A percentile compares a stretch with the other conserved stretches of the same genome.
phyloP scores from a whole-genome alignment of 2,113 vertebrate species.

The Pelecanoides urinatrix region DNA sequence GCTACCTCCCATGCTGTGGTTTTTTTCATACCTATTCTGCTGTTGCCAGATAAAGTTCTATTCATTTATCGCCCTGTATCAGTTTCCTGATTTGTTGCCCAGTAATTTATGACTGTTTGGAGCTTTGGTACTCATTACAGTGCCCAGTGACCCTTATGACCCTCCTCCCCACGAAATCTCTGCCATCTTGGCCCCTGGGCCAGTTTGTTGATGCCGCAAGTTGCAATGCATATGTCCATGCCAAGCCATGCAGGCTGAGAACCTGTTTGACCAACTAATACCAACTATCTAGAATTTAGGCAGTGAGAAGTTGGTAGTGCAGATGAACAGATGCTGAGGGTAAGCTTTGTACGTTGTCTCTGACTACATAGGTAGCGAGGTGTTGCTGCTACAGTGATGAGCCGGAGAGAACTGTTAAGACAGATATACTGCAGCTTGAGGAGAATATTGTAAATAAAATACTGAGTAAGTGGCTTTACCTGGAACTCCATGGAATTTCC shows the following conservation, averaged over 20 bases:
- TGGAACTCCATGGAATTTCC: not conserved
- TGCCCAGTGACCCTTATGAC: not conserved
- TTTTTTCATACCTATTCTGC: slow-evolving; percentile 10
- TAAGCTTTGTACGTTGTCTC: fast-evolving
- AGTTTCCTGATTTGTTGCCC: slow-evolving; percentile 9
- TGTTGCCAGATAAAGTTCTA: not conserved
- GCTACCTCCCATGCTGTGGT: slow-evolving; percentile 1
- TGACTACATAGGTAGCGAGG: not conserved
- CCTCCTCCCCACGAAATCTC: not conserved
- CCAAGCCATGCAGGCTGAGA: not conserved
- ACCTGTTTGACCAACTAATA: not conserved
- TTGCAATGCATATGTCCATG: not conserved
- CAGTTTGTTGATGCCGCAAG: not conserved
- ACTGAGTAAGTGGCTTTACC: not conserved
- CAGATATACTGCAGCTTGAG: not conserved
- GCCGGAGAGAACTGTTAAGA: not conserved
- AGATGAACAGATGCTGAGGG: not conserved
- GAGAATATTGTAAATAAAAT: not conserved
- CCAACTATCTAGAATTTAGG: not conserved
- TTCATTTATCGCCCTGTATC: not conserved
- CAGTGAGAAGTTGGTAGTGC: fast-evolving
- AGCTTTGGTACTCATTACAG: slow-evolving; percentile 24
- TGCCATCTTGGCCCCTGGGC: not conserved
- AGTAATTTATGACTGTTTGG: slow-evolving; percentile 26
- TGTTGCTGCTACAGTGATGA: not conserved